Conservation (phyloP, 2,113 vertebrate genomes). For the Spheniscus mendiculus region DNA sequence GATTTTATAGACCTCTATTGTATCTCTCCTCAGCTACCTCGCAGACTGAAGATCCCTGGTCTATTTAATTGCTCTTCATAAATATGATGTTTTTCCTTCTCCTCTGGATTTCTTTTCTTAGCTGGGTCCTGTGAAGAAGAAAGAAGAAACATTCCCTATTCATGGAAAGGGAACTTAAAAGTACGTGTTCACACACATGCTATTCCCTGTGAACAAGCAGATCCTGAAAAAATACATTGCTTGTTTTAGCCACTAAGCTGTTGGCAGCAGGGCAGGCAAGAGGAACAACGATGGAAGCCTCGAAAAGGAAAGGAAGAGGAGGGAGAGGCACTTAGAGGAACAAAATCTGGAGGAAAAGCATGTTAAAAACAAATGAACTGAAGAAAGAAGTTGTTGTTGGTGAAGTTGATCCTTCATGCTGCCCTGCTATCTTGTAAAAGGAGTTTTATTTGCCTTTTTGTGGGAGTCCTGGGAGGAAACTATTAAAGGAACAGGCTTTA, state of each 20-base stretch:
- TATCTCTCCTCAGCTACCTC: not conserved
- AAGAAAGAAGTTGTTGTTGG: constrained; percentile 57
- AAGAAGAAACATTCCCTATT: not conserved
- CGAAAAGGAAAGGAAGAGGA: not conserved
- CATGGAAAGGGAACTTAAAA: not conserved
- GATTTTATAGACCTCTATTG: not conserved
- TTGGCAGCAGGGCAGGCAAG: constrained; percentile 7
- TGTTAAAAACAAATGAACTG: constrained; percentile 66
- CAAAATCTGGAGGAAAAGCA: constrained; percentile 25
- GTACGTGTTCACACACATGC: not conserved
- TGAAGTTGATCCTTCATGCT: constrained; percentile 39
- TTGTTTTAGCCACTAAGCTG: constrained; percentile 22
- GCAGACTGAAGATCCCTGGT: not conserved
- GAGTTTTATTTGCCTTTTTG: constrained; percentile 78
- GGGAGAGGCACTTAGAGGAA: constrained; percentile 20
- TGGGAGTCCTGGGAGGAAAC: constrained; percentile 75
- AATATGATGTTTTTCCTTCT: not conserved
- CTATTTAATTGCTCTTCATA: not conserved
- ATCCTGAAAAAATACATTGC: not conserved
- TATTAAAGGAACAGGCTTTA: constrained; percentile 71
- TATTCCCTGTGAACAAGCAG: constrained; percentile 7
- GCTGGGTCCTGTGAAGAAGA: not conserved
- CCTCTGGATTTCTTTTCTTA: not conserved
- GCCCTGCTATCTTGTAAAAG: constrained; percentile 78
- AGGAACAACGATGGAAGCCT: not conserved